Evolutionary conservation across 2,797 vertebrate genomes (phyloP).

Genomic region (Sphaeramia orbicularis): DNA sequence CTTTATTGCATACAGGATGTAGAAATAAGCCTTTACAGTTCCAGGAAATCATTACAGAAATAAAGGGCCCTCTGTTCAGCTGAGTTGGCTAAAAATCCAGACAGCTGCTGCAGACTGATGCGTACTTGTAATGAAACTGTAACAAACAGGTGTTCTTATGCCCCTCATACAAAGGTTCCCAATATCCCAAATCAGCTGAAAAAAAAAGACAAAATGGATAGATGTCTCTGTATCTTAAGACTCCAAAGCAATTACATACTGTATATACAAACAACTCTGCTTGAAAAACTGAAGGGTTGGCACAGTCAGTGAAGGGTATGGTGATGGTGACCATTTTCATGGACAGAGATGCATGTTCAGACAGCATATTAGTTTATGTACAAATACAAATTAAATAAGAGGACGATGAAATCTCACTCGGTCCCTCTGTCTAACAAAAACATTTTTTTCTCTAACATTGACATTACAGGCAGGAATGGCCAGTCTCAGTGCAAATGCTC

Average conservation of each 20-base stretch:
- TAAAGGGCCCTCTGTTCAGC: slow-evolving; percentile 42
- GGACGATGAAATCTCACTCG: slow-evolving; percentile 56
- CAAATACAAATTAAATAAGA: slow-evolving; percentile 88
- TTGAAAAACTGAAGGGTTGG: slow-evolving; percentile 80
- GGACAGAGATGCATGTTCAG: slow-evolving; percentile 77
- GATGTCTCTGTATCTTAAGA: slow-evolving; percentile 74
- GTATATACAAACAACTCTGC: slow-evolving; percentile 80
- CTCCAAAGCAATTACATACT: slow-evolving; percentile 73
- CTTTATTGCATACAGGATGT: slow-evolving; percentile 60
- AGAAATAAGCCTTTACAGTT: slow-evolving; percentile 41
- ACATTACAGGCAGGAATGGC: slow-evolving; percentile 70
- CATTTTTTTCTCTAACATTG: slow-evolving; percentile 78
- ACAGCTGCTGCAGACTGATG: slow-evolving; percentile 52
- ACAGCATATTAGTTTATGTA: slow-evolving; percentile 83
- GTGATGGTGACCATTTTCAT: slow-evolving; percentile 69
- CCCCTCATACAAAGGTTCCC: slow-evolving; percentile 60
- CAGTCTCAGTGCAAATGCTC: slow-evolving; percentile 95
- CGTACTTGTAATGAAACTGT: slow-evolving; percentile 53
- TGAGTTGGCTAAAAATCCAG: slow-evolving; percentile 34
- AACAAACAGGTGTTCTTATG: slow-evolving; percentile 46
- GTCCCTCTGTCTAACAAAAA: slow-evolving; percentile 85
- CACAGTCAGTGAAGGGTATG: slow-evolving; percentile 81
- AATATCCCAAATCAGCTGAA: slow-evolving; percentile 46
- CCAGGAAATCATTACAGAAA: slow-evolving; percentile 58
- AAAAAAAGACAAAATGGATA: slow-evolving; percentile 47